Conservation (phyloP, 2,113 vertebrate genomes). For the Ictalurus punctatus region DNA sequence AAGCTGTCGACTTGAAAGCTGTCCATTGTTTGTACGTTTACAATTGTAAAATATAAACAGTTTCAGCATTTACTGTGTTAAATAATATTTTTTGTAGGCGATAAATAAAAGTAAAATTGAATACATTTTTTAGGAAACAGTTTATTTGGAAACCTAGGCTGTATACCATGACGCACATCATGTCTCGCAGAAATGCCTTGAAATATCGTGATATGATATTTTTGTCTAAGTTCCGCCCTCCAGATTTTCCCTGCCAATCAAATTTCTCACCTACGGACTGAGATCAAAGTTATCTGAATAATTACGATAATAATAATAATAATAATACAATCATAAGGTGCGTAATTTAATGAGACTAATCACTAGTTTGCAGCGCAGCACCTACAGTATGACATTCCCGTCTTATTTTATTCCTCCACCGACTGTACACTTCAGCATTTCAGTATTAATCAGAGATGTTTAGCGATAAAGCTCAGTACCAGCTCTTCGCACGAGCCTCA, state of each 20-base stretch:
- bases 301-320: not conserved
- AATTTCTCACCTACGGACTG: not conserved
- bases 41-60: not conserved
- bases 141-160: not conserved
- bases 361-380: not conserved
- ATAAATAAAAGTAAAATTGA: not conserved
- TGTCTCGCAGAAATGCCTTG: not conserved
- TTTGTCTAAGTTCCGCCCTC: not conserved
- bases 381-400: too few species aligned
- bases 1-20: not conserved
- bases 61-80: not conserved
- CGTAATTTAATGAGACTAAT: not conserved
- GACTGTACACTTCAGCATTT: not conserved
- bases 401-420: not conserved
- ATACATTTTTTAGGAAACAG: too few species aligned
- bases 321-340: slow-evolving; percentile 7
- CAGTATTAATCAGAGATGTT: not conserved
- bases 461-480: not conserved
- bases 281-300: not conserved
- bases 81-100: not conserved
- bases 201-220: not conserved
- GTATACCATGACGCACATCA: not conserved
- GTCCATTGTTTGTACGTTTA: not conserved
- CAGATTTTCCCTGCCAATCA: not conserved
- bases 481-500: not conserved